Conservation (phyloP, 2,113 vertebrate species). For the Uria aalge region DNA sequence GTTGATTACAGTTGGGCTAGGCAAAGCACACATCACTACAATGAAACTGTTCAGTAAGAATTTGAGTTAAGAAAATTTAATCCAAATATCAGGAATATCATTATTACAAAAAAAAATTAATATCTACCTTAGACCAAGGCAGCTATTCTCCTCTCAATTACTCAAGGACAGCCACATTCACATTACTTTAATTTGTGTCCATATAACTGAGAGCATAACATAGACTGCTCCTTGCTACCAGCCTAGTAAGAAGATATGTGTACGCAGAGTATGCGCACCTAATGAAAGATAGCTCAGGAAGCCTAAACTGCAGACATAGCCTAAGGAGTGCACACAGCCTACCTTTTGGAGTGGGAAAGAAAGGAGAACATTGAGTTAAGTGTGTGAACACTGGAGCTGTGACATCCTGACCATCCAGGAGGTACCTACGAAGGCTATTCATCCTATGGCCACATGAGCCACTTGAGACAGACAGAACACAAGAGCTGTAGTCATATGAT, state of each 20-base stretch:
- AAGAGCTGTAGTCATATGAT: background rate
- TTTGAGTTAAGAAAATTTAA: background rate
- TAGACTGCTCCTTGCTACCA: background rate
- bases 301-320: background rate
- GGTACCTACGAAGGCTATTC: background rate
- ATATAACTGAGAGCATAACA: background rate
- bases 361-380: background rate
- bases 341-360: background rate
- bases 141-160: background rate
- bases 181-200: background rate
- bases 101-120: background rate
- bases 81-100: background rate
- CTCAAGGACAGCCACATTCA: background rate
- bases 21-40: background rate
- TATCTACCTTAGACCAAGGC: background rate
- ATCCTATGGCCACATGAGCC: background rate
- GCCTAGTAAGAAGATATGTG: fast-evolving
- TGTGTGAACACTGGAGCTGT: background rate
- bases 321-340: background rate
- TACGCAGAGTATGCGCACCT: too few species aligned
- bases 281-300: background rate
- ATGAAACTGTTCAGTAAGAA: background rate
- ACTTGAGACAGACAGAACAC: background rate
- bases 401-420: background rate
- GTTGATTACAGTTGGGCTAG: background rate